Base-by-base conservation (phyloP, 2,113 vertebrate species). In the Coreoperca whiteheadi region DNA sequence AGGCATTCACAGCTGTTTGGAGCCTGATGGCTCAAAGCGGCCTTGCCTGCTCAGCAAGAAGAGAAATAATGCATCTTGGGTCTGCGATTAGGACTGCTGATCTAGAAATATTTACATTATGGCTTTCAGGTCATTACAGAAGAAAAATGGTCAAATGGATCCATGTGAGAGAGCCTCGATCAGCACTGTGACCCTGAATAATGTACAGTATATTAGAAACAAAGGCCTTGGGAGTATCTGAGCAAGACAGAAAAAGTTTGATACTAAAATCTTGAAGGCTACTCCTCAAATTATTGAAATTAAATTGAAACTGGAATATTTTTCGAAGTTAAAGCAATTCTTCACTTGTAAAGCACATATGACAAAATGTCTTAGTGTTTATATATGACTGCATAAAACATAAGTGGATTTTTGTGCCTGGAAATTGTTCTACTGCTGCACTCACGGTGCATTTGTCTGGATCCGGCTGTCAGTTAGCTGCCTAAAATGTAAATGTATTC, bases 31-130 rank as follows among this genome's bases (percentile, higher is more conserved):
- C 88, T 91, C 75, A 84, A 74, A 83, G 83, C 89, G 87, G 85
- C 71, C 89, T 86, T 89, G 89, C 82, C 74, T 85, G 77, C 84
- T 90, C 89, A 92, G 90, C 86, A 89, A 84, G 89, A 86, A 89
- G 78, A 77, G 65, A 70, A 14, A 61, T 65, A 59, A 81, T 83
- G 74, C 84, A 81, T 87, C 75, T 85, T 41, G 9, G 74, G 71
- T 82, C 8, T 82, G 64, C 37, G 60, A 84, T 90, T 88, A 83
- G 74, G 74, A 81, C 30, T 87, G 84, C 79, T 90, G 84, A 92
- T 90, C 79, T 76, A 61, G 71, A 85, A 89, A 90, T 73, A 84
- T 87, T 89, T 86, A 88, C 78, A 71, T 81, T 77, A 87, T 78
- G 68, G 66, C 77, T 79, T 87, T 82, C 51, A 77, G 85, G 80